These are phyloP conservation scores for Staurois parvus DNA, from an alignment of 2,797 vertebrate genomes.

Conservation along the genomic window DNA sequence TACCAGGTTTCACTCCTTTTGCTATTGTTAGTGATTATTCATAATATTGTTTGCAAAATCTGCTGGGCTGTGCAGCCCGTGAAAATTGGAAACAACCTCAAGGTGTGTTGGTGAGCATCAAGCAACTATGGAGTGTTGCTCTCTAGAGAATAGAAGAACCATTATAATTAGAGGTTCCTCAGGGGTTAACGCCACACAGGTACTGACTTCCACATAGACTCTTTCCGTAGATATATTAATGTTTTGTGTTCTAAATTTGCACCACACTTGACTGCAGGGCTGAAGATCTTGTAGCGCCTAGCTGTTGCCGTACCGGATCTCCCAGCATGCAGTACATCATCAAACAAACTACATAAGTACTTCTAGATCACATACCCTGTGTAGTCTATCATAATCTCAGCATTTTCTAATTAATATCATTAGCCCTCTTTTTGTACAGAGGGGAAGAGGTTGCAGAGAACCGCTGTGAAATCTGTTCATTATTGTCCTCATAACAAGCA, in stretches of 20 bases:
- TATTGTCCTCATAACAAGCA: constrained; percentile 39
- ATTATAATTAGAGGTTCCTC: too few relatives aligned
- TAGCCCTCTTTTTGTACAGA: not conserved
- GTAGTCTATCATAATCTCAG: not conserved
- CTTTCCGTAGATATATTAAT: too few relatives aligned
- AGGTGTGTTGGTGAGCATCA: too few relatives aligned
- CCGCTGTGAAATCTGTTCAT: constrained; percentile 23
- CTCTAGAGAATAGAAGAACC: too few relatives aligned
- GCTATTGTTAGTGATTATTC: too few relatives aligned
- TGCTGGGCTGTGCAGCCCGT: too few relatives aligned
- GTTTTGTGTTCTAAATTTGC: not conserved
- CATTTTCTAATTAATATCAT: constrained; percentile 29
- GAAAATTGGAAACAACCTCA: too few relatives aligned
- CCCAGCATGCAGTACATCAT: not conserved
- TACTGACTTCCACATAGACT: too few relatives aligned
- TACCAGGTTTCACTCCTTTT: too few relatives aligned
- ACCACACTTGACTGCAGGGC: not conserved
- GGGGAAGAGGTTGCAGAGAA: constrained; percentile 4
- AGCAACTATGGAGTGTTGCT: too few relatives aligned
- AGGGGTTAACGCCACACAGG: too few relatives aligned
- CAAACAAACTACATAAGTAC: not conserved
- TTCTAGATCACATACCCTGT: not conserved
- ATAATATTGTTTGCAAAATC: too few relatives aligned
- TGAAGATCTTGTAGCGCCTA: not conserved
- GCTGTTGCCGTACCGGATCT: not conserved